These are phyloP conservation scores for Dioctria rufipes DNA, from an alignment of 2,888 invertebrate species.

Conservation along the genomic window DNA sequence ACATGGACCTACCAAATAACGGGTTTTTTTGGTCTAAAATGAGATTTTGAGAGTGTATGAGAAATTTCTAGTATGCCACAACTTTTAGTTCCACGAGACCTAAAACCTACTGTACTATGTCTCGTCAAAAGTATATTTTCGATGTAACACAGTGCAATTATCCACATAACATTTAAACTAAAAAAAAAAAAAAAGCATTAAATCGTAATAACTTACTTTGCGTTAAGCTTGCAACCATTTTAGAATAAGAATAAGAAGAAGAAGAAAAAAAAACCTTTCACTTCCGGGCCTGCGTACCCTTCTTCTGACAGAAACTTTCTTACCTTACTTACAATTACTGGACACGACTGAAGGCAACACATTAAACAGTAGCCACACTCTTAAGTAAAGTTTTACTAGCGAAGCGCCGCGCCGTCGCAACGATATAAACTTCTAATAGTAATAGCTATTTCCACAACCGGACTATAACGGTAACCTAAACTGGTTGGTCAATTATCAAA, in stretches of 20 bases:
- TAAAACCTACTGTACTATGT: too few relatives aligned
- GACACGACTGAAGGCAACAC: constrained; percentile 10
- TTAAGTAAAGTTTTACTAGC: too few relatives aligned
- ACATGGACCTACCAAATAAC: too few relatives aligned
- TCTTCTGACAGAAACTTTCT: background rate
- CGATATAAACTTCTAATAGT: background rate
- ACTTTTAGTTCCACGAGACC: too few relatives aligned
- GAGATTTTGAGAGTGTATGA: too few relatives aligned
- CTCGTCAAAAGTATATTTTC: too few relatives aligned
- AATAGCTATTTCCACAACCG: background rate
- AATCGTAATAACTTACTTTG: background rate
- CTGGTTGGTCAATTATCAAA: constrained; percentile 41
- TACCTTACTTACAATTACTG: background rate
- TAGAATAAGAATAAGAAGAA: background rate
- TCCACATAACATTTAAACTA: too few relatives aligned
- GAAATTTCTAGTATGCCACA: too few relatives aligned
- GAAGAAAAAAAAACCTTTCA: constrained; percentile 13
- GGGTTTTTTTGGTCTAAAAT: too few relatives aligned
- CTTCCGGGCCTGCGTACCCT: background rate
- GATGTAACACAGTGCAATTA: too few relatives aligned
- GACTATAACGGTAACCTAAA: constrained; percentile 32
- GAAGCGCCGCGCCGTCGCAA: background rate
- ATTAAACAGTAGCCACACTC: background rate
- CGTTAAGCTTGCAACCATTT: background rate
- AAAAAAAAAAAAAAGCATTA: background rate